These are phyloP conservation scores for Ageneiosus marmoratus DNA, from an alignment of 2,113 vertebrate species.

Conservation along the genomic window DNA sequence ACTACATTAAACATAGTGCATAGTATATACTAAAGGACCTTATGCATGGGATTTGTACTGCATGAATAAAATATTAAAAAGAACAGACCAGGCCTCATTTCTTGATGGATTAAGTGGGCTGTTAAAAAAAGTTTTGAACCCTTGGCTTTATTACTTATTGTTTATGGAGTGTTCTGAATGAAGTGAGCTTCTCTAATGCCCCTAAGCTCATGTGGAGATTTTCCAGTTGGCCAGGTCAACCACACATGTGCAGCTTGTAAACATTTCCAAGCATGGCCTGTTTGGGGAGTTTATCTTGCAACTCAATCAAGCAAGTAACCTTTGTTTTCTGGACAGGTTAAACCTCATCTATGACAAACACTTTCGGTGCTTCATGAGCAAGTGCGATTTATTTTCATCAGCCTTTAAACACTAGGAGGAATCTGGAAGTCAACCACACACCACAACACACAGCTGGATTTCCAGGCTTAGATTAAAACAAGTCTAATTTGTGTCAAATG, in stretches of 20 bases:
- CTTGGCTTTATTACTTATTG: conserved; percentile 31
- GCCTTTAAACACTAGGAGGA: neutral
- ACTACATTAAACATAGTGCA: neutral
- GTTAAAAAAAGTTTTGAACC: conserved; percentile 48
- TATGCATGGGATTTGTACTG: neutral
- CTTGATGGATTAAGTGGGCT: conserved; percentile 3
- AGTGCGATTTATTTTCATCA: neutral
- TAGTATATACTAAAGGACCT: neutral
- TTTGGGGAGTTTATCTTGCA: neutral
- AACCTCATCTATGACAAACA: neutral
- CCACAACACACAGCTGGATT: neutral
- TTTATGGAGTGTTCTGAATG: conserved; percentile 21
- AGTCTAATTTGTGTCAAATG: neutral
- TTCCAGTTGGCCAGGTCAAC: conserved; percentile 49
- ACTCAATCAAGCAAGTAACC: neutral
- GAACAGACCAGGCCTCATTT: conserved; percentile 25
- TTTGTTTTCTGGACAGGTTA: neutral
- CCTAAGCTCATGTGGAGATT: conserved; percentile 19
- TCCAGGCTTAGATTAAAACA: neutral
- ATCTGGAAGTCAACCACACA: neutral
- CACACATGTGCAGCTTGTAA: conserved; percentile 43
- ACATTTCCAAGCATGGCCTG: conserved; percentile 10
- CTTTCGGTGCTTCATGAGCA: neutral
- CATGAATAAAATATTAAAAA: conserved; percentile 17
- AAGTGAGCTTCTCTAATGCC: neutral